phyloP scores from a whole-genome alignment of 2,797 vertebrate species.

The Dryobates pubescens region DNA sequence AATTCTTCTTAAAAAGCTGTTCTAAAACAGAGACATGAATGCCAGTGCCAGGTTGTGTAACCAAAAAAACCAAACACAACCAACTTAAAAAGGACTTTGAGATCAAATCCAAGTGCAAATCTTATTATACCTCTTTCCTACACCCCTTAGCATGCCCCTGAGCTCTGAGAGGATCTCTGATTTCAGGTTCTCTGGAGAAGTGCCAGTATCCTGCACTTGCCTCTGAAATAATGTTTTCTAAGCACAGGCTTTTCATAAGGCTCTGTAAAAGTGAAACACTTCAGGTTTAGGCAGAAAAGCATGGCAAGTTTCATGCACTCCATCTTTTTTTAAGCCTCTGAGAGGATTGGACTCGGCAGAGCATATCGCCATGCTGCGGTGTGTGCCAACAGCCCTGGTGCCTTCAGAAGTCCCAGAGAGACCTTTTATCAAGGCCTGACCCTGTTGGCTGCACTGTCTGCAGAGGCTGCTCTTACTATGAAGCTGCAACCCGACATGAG shows the following conservation, averaged over 20 bases:
- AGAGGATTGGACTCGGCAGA: not conserved
- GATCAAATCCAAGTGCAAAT: not conserved
- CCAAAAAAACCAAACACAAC: too few relatives aligned
- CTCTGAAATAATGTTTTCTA: not conserved
- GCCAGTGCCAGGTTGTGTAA: not conserved
- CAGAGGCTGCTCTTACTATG: not conserved
- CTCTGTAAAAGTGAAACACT: not conserved
- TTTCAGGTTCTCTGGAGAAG: not conserved
- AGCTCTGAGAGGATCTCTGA: not conserved
- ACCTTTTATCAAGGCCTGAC: not conserved
- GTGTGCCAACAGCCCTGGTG: fast-evolving
- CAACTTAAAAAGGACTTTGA: not conserved
- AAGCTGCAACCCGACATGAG: not conserved
- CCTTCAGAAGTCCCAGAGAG: not conserved
- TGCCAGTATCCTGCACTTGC: fast-evolving
- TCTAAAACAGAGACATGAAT: not conserved
- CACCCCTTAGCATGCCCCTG: not conserved
- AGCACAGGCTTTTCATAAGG: not conserved
- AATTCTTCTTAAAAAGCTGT: not conserved
- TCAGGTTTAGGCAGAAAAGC: not conserved
- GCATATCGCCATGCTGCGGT: fast-evolving
- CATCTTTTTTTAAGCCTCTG: not conserved
- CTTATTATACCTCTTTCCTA: not conserved
- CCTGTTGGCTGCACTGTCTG: not conserved
- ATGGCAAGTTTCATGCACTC: fast-evolving